phyloP scores from a whole-genome alignment of 2,797 vertebrate species.

The Xenentodon cancila region DNA sequence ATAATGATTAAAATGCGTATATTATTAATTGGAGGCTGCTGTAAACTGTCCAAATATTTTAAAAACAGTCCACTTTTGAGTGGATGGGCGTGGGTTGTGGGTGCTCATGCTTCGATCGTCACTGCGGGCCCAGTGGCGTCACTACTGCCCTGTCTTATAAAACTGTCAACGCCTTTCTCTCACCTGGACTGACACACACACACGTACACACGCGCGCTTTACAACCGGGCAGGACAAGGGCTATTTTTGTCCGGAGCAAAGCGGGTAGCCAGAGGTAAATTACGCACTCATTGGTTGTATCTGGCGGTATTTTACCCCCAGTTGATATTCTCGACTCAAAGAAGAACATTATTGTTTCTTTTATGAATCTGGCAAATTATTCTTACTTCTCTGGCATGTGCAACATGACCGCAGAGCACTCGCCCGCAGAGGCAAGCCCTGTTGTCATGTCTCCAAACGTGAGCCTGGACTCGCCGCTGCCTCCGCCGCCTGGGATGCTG shows the following conservation, averaged over 20 bases:
- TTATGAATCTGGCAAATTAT: conserved; percentile 92
- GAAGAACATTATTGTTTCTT: conserved; percentile 54
- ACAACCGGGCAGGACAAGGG: conserved; percentile 36
- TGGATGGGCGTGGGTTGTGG: conserved; percentile 2
- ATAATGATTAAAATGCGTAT: no score
- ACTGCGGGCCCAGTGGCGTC: conserved; percentile 74
- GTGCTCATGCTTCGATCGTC: conserved; percentile 64
- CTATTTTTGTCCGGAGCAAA: conserved; percentile 31
- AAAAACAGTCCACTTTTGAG: not conserved
- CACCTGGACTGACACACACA: conserved; percentile 80
- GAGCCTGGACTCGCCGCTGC: conserved; percentile 81
- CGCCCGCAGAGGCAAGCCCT: conserved; percentile 84
- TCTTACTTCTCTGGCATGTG: conserved; percentile 90
- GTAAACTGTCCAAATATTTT: no score
- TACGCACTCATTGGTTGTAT: conserved; percentile 2
- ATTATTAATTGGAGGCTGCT: not conserved
- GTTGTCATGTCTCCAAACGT: conserved; percentile 81
- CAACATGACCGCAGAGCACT: conserved; percentile 89
- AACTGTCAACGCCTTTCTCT: conserved; percentile 76
- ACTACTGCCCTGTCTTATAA: conserved; percentile 78
- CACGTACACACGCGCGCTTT: conserved; percentile 11
- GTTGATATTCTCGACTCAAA: conserved; percentile 29
- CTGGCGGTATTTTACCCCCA: conserved; percentile 3
- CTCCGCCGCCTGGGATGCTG: conserved; percentile 69
- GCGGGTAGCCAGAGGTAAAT: conserved; percentile 1